A percentile compares a stretch with the other conserved stretches of the same genome.
Conservation (phyloP, 2,113 vertebrate genomes). For the Sterrhoptilus dennistouni region DNA sequence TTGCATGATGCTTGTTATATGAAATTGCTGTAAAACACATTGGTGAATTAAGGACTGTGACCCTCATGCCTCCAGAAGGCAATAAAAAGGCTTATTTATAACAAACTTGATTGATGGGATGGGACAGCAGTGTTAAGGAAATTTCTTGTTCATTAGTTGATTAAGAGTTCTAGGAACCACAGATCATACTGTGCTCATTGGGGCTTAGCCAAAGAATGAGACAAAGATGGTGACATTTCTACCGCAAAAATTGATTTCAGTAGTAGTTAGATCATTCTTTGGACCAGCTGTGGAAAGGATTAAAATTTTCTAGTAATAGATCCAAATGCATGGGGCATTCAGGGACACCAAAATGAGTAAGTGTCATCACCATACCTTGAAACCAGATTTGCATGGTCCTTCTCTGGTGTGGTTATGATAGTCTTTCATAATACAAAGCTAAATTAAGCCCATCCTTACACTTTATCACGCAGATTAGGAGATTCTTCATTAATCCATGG, state of each 20-base stretch:
- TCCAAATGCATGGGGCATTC: neutral
- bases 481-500: neutral
- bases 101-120: neutral
- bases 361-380: neutral
- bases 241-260: neutral
- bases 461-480: neutral
- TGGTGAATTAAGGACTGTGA: neutral
- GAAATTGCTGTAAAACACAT: fast-evolving
- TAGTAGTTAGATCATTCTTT: neutral
- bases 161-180: neutral
- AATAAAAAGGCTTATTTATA: neutral
- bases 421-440: neutral
- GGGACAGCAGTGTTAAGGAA: neutral
- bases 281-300: neutral
- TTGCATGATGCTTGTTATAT: neutral
- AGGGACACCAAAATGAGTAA: neutral
- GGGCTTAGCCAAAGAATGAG: neutral
- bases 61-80: neutral
- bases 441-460: neutral
- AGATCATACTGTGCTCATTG: neutral
- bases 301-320: neutral
- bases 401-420: neutral
- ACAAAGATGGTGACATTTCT: neutral
- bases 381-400: neutral
- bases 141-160: neutral